A percentile compares a stretch with the other conserved stretches of the same genome.
Conservation (phyloP, 2,888 invertebrate species). For the Synanthedon formicaeformis region DNA sequence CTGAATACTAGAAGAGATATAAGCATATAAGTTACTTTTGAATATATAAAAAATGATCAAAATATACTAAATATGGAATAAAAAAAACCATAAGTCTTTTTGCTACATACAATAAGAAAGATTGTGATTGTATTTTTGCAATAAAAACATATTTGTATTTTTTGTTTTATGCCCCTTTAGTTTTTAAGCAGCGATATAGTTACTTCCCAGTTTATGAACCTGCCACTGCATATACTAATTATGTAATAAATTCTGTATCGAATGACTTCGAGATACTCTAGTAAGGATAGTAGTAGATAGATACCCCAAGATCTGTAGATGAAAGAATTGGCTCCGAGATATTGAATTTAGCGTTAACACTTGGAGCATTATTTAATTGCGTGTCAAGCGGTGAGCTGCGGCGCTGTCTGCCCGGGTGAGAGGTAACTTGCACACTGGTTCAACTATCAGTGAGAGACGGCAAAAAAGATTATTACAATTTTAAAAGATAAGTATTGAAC, state of each 20-base stretch:
- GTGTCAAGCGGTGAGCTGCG: conserved; percentile 47
- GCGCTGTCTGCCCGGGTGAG: conserved; percentile 21
- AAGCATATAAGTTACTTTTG: too few relatives aligned
- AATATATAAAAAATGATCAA: too few relatives aligned
- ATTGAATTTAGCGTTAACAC: conserved; percentile 66
- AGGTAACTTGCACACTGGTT: conserved; percentile 14
- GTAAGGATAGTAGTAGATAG: conserved; percentile 22
- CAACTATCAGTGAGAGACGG: background rate
- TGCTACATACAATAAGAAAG: too few relatives aligned
- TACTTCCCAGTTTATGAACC: too few relatives aligned
- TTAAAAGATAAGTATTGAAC: background rate
- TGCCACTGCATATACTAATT: too few relatives aligned
- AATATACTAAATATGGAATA: too few relatives aligned
- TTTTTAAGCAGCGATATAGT: too few relatives aligned
- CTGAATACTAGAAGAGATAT: too few relatives aligned
- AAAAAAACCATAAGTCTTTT: too few relatives aligned
- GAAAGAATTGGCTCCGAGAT: conserved; percentile 46
- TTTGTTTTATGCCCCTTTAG: too few relatives aligned
- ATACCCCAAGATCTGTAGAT: conserved; percentile 42
- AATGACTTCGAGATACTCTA: conserved; percentile 1
- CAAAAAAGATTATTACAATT: background rate
- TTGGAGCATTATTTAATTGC: conserved; percentile 66
- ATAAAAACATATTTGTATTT: too few relatives aligned
- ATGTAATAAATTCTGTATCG: background rate
- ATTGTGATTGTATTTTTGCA: too few relatives aligned